Conservation (phyloP, 2,797 vertebrate genomes). For the Uromys caudimaculatus region DNA sequence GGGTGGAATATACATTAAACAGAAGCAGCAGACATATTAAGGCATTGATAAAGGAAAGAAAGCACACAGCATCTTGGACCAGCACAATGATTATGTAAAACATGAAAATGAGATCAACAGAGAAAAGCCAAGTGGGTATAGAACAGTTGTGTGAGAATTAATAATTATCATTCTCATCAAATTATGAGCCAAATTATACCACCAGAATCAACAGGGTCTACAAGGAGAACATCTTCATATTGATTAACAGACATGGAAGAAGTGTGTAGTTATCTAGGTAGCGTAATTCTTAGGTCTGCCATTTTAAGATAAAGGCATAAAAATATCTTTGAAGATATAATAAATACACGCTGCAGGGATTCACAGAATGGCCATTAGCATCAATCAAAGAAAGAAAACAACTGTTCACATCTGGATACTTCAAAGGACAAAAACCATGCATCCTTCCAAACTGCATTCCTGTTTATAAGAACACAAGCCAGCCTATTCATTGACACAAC, state of each 20-base stretch:
- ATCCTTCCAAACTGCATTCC: background rate
- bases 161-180: background rate
- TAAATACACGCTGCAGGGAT: background rate
- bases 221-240: background rate
- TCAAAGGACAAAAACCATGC: background rate
- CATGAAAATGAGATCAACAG: background rate
- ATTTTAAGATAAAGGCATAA: constrained; percentile 1
- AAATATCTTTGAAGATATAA: background rate
- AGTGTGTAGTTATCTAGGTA: background rate
- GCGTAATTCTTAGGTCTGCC: background rate
- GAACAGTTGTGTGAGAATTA: background rate
- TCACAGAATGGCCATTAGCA: background rate
- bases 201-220: background rate
- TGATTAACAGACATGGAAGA: background rate
- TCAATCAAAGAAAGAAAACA: background rate
- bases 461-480: background rate
- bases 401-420: background rate
- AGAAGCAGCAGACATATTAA: background rate
- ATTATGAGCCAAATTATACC: background rate
- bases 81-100: background rate
- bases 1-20: background rate
- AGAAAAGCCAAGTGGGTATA: background rate
- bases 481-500: background rate
- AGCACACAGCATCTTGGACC: background rate
- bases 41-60: background rate